Conservation (phyloP, 2,113 vertebrate genomes). For the Oncorhynchus tshawytscha region DNA sequence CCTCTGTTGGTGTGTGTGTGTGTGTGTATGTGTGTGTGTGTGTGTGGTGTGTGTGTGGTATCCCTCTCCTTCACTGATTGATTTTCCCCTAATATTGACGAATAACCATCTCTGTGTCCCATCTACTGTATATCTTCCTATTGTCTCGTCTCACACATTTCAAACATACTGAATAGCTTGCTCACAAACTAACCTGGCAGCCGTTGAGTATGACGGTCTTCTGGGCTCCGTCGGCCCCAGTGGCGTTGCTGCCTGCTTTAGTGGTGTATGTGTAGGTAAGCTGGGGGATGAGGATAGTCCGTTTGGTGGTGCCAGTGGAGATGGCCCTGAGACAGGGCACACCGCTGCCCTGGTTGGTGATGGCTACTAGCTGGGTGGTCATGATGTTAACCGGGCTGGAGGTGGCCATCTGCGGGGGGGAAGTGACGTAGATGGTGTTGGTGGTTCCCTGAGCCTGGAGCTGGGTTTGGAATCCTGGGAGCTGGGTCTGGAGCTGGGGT, state of each 20-base stretch:
- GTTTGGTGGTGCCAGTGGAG: constrained; percentile 83
- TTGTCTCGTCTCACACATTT: not conserved
- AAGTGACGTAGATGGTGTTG: constrained; percentile 82
- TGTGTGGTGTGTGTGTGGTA: no score
- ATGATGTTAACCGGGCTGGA: constrained; percentile 88
- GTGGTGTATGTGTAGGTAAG: constrained; percentile 92
- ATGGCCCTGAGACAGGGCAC: constrained; percentile 87
- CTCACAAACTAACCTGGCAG: constrained; percentile 77
- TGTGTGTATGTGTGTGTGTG: no score
- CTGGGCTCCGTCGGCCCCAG: constrained; percentile 52
- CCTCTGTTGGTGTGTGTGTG: no score
- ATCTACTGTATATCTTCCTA: not conserved
- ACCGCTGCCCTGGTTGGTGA: constrained; percentile 81
- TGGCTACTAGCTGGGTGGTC: constrained; percentile 91
- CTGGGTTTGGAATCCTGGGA: constrained; percentile 9
- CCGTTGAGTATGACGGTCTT: constrained; percentile 84
- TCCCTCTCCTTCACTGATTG: not conserved
- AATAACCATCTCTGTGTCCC: no score
- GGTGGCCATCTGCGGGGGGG: constrained; percentile 84
- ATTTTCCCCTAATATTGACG: no score
- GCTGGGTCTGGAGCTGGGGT: constrained; percentile 70
- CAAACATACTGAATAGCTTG: not conserved
- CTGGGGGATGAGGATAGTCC: constrained; percentile 96
- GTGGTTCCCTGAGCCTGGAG: constrained; percentile 19
- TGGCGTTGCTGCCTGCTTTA: constrained; percentile 74